Evolutionary conservation across 1,140 invertebrate species (phyloP), one percentile per base, ranked within the genome.

Genomic region (Dufourea novaeangliae): DNA sequence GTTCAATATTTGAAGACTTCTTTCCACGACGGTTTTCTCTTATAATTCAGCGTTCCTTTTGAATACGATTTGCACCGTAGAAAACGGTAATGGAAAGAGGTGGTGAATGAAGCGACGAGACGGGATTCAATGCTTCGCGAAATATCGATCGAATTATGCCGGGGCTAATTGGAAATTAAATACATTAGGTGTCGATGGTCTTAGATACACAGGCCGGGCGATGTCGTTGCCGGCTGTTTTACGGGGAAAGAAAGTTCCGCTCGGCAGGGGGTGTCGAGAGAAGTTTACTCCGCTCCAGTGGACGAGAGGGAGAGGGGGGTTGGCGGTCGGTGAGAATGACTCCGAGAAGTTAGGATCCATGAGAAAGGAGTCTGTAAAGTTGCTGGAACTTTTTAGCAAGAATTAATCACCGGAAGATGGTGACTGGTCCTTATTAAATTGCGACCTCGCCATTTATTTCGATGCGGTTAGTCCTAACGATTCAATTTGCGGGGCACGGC

Each of bases 361-460:
- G 85, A 87, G 89, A 88, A 89, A 87, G 90, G 87, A 89, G 89
- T 89, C 88, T 87, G 87, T 85, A 87, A 91, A 92, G 90, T 92
- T 91, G 79, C 86, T 81, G 87, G 85, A 90, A 91, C 89, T 90
- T 90, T 91, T 91, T 88, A 90, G 88, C 86, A 86, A 83, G 89
- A 92, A 92, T 92, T 92, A 91, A 91, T 91, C 90, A 90, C 87
- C 87, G 86, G 88, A 90, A 91, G 89, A 89, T 87, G 89, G 87
- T 87, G 90, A 91, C 91, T 90, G 89, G 87, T 89, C 87, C 89
- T 91, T 90, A 91, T 92, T 91, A 91, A 91, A 91, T 90, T 90
- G 90, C 88, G 87, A 87, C 87, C 87, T 88, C 83, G 87, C 87
- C 89, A 90, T 89, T 90, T 90, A 89, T 90, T 89, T 89, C 87